Evolutionary conservation across 2,888 invertebrate genomes (phyloP).

Genomic region (Rhorus exstirpatorius): DNA sequence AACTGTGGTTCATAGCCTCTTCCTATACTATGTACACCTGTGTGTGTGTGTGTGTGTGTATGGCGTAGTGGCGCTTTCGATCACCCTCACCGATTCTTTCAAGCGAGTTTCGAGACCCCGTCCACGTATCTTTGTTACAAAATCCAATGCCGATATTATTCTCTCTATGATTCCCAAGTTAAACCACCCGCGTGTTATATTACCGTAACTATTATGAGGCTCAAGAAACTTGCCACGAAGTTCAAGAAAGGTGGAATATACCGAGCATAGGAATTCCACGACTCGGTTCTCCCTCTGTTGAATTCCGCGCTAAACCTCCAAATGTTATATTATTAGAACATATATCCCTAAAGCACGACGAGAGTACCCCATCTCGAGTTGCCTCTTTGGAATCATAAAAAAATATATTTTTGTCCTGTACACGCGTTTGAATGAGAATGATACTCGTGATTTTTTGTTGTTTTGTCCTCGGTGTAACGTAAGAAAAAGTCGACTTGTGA

Average conservation of each 20-base stretch:
- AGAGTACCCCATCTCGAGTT: no score
- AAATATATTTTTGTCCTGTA: no score
- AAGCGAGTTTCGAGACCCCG: constrained; percentile 51
- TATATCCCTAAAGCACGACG: background rate
- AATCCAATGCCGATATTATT: constrained; percentile 57
- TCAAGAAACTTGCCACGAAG: no score
- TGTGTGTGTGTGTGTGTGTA: background rate
- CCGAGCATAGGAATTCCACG: constrained; percentile 60
- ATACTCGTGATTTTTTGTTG: no score
- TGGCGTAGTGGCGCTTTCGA: constrained; percentile 72
- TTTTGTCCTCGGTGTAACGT: no score
- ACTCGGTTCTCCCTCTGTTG: constrained; percentile 26
- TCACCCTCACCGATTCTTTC: constrained; percentile 60
- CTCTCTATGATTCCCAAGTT: background rate
- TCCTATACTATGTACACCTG: constrained; percentile 19
- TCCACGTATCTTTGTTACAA: constrained; percentile 62
- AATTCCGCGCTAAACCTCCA: constrained; percentile 11
- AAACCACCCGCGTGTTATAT: constrained; percentile 5
- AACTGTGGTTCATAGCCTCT: constrained; percentile 13
- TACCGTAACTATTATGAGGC: constrained; percentile 15
- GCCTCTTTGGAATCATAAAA: no score
- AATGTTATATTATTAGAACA: constrained; percentile 41
- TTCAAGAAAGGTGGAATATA: constrained; percentile 44
- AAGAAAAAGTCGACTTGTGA: constrained; percentile 3
- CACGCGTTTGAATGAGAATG: background rate